Evolutionary conservation across 2,797 vertebrate genomes (phyloP).

Genomic region (Enteromius radiatus): DNA sequence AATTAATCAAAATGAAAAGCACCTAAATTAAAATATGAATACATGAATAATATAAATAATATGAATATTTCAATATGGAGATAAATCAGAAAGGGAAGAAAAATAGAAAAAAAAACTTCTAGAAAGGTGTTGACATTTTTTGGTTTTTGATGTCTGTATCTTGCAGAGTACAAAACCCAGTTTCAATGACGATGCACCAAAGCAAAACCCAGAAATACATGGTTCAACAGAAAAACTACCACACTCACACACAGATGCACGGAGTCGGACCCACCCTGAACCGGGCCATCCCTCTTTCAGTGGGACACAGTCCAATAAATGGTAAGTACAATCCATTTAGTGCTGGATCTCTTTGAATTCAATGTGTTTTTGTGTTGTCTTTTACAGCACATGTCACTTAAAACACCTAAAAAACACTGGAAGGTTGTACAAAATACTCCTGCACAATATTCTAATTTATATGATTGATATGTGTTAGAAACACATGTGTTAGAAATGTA

Average conservation of each 20-base stretch:
- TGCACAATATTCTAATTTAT: neutral
- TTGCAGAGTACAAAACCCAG: constrained; percentile 83
- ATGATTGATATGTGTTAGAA: neutral
- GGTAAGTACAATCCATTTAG: constrained; percentile 79
- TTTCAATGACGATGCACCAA: constrained; percentile 83
- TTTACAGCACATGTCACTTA: neutral
- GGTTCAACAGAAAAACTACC: constrained; percentile 91
- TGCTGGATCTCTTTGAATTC: neutral
- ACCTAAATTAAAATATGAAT: constrained; percentile 27
- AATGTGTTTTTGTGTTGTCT: neutral
- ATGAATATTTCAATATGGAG: constrained; percentile 29
- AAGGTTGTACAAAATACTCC: neutral
- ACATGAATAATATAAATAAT: constrained; percentile 36
- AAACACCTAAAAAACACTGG: neutral
- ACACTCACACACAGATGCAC: constrained; percentile 79
- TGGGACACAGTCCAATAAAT: constrained; percentile 81
- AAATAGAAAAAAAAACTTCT: neutral
- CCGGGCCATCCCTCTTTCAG: constrained; percentile 83
- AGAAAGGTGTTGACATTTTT: constrained; percentile 25
- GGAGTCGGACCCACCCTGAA: constrained; percentile 80
- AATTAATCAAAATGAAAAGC: constrained; percentile 37
- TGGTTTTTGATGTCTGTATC: constrained; percentile 25
- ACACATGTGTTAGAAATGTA: no score
- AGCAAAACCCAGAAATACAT: constrained; percentile 88
- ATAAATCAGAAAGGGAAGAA: neutral